Percentiles rank a stretch among this genome's conserved stretches.
phyloP scores from a whole-genome alignment of 2,888 invertebrate species.

The Acanthosepion pharaonis region DNA sequence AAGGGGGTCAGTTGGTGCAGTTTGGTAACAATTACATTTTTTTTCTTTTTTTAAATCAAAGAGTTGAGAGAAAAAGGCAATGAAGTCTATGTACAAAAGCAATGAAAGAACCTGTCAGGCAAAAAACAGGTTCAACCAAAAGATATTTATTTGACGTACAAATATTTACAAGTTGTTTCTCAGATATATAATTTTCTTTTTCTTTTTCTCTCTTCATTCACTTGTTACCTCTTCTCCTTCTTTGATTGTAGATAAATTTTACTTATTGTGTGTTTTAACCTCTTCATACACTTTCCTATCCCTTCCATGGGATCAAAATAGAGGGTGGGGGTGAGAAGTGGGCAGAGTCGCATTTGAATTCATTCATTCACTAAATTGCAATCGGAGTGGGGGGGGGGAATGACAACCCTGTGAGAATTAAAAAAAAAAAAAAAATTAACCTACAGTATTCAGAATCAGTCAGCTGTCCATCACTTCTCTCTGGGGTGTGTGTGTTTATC shows the following conservation, averaged over 20 bases:
- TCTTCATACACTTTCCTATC: not conserved
- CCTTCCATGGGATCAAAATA: not conserved
- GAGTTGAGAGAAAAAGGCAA: not conserved
- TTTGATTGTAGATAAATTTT: not conserved
- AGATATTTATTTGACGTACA: slow-evolving; percentile 33
- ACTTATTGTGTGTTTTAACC: not conserved
- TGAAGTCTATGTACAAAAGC: not conserved
- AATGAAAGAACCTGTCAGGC: not conserved
- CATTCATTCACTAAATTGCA: not conserved
- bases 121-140: not conserved
- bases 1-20: not conserved
- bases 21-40: not conserved
- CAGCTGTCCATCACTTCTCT: too few species aligned
- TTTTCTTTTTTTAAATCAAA: not conserved
- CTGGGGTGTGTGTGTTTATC: too few species aligned
- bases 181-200: not conserved
- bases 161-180: slow-evolving; percentile 33
- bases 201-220: not conserved
- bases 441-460: too few species aligned
- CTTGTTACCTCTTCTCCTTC: not conserved
- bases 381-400: too few species aligned
- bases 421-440: too few species aligned
- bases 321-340: not conserved
- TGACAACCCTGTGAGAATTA: too few species aligned
- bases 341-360: not conserved